These are phyloP conservation scores for Ctena decussata DNA, from an alignment of 2,888 invertebrate species.

Conservation along the genomic window DNA sequence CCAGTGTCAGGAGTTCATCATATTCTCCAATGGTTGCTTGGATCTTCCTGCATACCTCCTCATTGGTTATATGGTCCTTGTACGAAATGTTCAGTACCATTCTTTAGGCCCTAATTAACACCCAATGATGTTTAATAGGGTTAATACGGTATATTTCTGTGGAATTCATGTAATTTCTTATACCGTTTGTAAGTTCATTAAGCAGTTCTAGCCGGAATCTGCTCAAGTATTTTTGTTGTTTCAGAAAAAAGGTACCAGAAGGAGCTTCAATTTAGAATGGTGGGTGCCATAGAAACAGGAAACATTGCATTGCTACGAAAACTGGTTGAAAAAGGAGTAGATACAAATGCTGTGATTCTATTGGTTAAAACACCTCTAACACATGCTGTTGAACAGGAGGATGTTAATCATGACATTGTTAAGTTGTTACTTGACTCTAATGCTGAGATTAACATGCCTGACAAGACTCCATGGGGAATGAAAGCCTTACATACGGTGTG, in stretches of 20 bases:
- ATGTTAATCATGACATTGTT: constrained; percentile 28
- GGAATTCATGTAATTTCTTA: no score
- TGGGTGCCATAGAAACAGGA: constrained; percentile 54
- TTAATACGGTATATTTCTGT: no score
- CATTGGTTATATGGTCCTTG: no score
- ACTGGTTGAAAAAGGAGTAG: constrained; percentile 46
- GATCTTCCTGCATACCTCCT: no score
- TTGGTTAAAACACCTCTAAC: constrained; percentile 60
- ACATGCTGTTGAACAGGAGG: constrained; percentile 50
- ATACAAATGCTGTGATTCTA: constrained; percentile 53
- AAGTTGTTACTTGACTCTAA: constrained; percentile 28
- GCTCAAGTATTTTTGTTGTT: no score
- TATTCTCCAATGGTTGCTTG: no score
- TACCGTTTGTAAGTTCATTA: no score
- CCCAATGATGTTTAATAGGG: no score
- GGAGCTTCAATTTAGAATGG: constrained; percentile 62
- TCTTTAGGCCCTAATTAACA: no score
- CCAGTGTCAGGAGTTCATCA: no score
- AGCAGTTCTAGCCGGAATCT: no score
- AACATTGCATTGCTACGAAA: constrained; percentile 21
- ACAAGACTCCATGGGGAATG: constrained; percentile 33
- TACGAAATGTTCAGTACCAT: no score
- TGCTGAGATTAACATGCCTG: constrained; percentile 43
- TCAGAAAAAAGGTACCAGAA: constrained; percentile 64
- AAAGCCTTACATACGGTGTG: constrained; percentile 52